Evolutionary conservation across 2,888 invertebrate species (phyloP).

Genomic region (Tenthredo distinguenda): DNA sequence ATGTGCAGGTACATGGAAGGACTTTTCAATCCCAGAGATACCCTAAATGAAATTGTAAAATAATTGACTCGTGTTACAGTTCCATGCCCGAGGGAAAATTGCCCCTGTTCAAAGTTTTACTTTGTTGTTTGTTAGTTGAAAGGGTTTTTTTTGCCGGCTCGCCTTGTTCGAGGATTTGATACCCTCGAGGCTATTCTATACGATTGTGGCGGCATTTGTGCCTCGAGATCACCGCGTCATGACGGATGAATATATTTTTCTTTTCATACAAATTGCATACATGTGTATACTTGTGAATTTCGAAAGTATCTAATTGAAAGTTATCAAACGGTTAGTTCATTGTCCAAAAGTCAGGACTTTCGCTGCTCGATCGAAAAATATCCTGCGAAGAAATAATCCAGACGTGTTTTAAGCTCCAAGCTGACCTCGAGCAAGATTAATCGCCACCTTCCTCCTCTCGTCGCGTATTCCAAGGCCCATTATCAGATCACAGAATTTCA

Average conservation of each 20-base stretch:
- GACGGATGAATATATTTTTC: background rate
- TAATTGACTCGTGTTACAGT: background rate
- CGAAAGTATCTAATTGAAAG: background rate
- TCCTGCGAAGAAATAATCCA: background rate
- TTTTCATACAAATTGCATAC: too few relatives aligned
- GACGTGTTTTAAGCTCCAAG: background rate
- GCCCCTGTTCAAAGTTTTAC: background rate
- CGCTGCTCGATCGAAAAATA: background rate
- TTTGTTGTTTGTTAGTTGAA: background rate
- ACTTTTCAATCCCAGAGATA: background rate
- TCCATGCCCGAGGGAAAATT: background rate
- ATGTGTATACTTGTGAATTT: background rate
- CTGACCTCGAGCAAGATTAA: constrained; percentile 29
- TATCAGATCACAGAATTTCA: constrained; percentile 5
- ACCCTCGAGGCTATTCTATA: background rate
- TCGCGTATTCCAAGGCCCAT: constrained; percentile 11
- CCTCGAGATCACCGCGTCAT: background rate
- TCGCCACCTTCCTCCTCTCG: background rate
- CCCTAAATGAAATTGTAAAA: background rate
- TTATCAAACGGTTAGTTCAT: background rate
- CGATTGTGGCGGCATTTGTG: background rate
- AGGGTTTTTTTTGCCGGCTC: background rate
- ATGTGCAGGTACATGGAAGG: background rate
- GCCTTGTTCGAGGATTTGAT: background rate
- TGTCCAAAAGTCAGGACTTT: background rate